Conservation (phyloP, 2,888 invertebrate genomes). For the Macropis europaea region DNA sequence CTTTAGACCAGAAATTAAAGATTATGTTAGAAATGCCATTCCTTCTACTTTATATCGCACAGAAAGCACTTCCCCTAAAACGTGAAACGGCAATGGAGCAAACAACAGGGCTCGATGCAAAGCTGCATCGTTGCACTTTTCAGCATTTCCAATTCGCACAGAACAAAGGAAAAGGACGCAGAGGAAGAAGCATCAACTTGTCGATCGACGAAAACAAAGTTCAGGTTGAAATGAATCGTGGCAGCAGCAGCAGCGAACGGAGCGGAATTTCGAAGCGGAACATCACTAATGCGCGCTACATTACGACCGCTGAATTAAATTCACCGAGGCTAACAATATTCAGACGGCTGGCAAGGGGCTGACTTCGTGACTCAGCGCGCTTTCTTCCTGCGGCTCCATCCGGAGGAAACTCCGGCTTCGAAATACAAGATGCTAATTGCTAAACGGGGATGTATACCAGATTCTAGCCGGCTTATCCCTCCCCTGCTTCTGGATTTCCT, state of each 20-base stretch:
- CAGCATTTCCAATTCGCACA: no score
- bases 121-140: no score
- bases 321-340: slow-evolving; percentile 45
- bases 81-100: no score
- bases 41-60: no score
- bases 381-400: slow-evolving; percentile 52
- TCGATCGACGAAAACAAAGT: background rate
- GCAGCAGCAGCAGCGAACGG: background rate
- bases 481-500: slow-evolving; percentile 41
- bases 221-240: slow-evolving; percentile 30
- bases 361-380: slow-evolving; percentile 43
- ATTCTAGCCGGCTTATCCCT: slow-evolving; percentile 66
- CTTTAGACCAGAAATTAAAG: no score
- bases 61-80: no score
- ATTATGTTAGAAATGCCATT: no score
- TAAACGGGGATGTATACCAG: slow-evolving; percentile 66
- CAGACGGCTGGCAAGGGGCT: slow-evolving; percentile 4
- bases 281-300: slow-evolving; percentile 39
- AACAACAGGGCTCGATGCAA: no score
- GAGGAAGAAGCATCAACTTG: background rate
- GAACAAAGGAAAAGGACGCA: background rate
- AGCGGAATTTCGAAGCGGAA: slow-evolving; percentile 24
- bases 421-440: slow-evolving; percentile 72
- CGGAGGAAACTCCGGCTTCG: slow-evolving; percentile 58
- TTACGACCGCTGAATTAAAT: slow-evolving; percentile 48